Conservation (phyloP, 2,113 vertebrate species). For the Peromyscus polionotus region DNA sequence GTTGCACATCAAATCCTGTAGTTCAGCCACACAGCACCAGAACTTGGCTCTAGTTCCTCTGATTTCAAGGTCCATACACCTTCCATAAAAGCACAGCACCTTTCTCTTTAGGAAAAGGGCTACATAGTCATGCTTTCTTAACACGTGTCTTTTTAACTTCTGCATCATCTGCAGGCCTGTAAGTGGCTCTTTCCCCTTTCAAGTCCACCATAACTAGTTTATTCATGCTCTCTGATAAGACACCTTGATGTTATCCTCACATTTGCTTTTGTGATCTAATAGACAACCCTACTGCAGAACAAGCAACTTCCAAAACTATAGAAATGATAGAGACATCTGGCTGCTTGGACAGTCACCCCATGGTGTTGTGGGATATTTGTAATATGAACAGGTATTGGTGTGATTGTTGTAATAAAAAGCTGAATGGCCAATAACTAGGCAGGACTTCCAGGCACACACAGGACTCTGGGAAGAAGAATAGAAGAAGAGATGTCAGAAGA, state of each 20-base stretch:
- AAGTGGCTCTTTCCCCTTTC: neutral
- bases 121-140: neutral
- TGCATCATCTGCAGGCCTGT: neutral
- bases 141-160: neutral
- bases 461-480: too few species aligned
- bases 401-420: too few species aligned
- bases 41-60: neutral
- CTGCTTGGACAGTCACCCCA: too few species aligned
- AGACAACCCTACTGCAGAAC: neutral
- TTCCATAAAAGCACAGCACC: neutral
- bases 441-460: too few species aligned
- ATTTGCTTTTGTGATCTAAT: neutral
- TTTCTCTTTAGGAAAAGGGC: constrained; percentile 3
- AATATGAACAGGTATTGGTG: too few species aligned
- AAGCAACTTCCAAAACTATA: too few species aligned
- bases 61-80: neutral
- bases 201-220: neutral
- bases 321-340: too few species aligned
- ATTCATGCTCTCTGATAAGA: neutral
- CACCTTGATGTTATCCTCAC: neutral
- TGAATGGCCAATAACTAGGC: too few species aligned
- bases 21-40: neutral
- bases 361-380: too few species aligned
- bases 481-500: too few species aligned
- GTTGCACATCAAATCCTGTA: neutral